phyloP scores from a whole-genome alignment of 1,140 invertebrate species.

The Anoplolepis gracilipes region DNA sequence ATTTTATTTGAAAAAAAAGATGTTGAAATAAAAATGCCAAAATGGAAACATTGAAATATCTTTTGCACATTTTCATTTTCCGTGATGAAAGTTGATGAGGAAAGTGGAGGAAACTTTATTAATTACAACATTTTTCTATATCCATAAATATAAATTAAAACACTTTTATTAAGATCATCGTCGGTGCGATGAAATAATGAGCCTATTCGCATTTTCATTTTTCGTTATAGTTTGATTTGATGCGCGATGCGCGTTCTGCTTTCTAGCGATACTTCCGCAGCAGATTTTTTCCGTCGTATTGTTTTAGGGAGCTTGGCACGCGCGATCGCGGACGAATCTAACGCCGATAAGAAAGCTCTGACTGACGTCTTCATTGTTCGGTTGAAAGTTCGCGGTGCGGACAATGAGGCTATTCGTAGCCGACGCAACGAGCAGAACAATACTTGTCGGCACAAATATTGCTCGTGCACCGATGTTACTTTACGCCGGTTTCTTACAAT shows the following conservation, averaged over 20 bases:
- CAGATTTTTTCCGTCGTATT: conserved; percentile 47
- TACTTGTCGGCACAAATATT: conserved; percentile 63
- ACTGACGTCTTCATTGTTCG: conserved; percentile 61
- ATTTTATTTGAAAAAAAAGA: not conserved
- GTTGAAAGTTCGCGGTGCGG: conserved; percentile 47
- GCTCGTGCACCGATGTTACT: conserved; percentile 45
- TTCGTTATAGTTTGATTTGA: conserved; percentile 2
- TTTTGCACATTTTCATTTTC: not conserved
- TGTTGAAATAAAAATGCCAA: not conserved
- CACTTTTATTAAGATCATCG: not conserved
- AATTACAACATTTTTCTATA: not conserved
- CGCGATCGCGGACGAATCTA: conserved; percentile 53
- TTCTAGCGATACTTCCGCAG: conserved; percentile 40
- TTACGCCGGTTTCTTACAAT: conserved; percentile 52
- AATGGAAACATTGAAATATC: not conserved
- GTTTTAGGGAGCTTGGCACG: conserved; percentile 34
- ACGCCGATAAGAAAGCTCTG: conserved; percentile 52
- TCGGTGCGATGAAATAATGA: not conserved
- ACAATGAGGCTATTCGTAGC: conserved; percentile 56
- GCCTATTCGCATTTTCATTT: not conserved
- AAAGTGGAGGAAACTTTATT: too few species aligned
- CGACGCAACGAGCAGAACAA: conserved; percentile 60
- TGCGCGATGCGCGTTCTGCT: conserved; percentile 35
- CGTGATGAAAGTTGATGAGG: not conserved
- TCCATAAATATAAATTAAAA: not conserved